phyloP scores from a whole-genome alignment of 2,797 vertebrate genomes.

The Sus cebifrons region DNA sequence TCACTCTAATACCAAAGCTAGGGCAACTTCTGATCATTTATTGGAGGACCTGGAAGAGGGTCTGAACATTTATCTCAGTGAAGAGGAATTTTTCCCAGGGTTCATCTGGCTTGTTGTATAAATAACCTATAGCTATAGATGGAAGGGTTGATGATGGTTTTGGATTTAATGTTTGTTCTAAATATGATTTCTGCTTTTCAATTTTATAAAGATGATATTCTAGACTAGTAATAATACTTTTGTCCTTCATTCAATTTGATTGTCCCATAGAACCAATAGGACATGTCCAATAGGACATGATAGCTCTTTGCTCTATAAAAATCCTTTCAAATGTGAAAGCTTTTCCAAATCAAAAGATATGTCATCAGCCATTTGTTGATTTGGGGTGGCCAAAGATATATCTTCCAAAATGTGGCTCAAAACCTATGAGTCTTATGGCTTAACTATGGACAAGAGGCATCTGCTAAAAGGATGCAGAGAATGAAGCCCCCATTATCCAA shows the following conservation, averaged over 20 bases:
- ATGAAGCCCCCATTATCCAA: not conserved
- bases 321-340: slow-evolving; percentile 10
- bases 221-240: not conserved
- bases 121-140: not conserved
- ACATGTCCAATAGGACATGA: not conserved
- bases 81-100: not conserved
- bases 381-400: slow-evolving; percentile 1
- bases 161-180: slow-evolving; percentile 49
- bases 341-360: slow-evolving; percentile 7
- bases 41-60: not conserved
- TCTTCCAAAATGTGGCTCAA: slow-evolving; percentile 25
- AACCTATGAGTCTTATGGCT: not conserved
- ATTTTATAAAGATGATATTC: slow-evolving; percentile 24
- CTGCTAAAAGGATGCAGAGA: not conserved
- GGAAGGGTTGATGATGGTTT: not conserved
- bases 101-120: not conserved
- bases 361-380: not conserved
- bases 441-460: not conserved
- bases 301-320: not conserved
- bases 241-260: slow-evolving; percentile 4
- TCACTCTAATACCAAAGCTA: too few species aligned
- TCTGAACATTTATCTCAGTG: not conserved
- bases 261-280: not conserved
- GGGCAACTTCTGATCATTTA: not conserved
- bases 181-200: slow-evolving; percentile 26